Conservation (phyloP, 2,113 vertebrate genomes). For the Sylvia atricapilla region DNA sequence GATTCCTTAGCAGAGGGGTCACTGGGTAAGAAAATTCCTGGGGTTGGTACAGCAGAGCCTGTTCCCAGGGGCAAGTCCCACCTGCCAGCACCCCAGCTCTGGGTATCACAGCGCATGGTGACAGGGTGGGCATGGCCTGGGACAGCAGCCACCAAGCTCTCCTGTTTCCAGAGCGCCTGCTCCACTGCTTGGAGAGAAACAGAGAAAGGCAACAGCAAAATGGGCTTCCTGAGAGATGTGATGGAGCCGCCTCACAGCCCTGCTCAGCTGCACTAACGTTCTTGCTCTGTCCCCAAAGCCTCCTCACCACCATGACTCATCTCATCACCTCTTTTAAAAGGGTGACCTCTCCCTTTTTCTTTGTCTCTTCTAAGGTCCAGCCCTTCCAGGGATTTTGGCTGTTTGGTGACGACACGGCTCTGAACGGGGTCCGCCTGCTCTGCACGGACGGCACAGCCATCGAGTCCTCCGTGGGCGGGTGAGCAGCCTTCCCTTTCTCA, state of each 20-base stretch:
- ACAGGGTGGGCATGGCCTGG: background rate
- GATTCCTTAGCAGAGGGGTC: background rate
- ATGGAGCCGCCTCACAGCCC: background rate
- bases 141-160: background rate
- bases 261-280: background rate
- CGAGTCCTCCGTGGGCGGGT: background rate
- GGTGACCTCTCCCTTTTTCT: background rate
- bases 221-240: background rate
- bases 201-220: background rate
- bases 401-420: background rate
- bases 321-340: background rate
- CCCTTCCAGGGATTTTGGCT: constrained; percentile 15
- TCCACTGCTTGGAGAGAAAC: background rate
- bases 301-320: fast-evolving
- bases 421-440: background rate
- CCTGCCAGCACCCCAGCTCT: background rate
- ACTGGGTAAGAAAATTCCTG: background rate
- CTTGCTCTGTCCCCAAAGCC: background rate
- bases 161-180: background rate
- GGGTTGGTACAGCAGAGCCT: background rate
- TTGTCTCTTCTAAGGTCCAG: background rate
- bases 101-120: background rate
- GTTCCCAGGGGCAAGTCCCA: background rate
- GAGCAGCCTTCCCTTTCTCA: background rate
- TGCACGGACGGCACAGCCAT: background rate